These are phyloP conservation scores for Atopsyche davidsoni DNA, from an alignment of 1,140 invertebrate genomes.

Conservation along the genomic window DNA sequence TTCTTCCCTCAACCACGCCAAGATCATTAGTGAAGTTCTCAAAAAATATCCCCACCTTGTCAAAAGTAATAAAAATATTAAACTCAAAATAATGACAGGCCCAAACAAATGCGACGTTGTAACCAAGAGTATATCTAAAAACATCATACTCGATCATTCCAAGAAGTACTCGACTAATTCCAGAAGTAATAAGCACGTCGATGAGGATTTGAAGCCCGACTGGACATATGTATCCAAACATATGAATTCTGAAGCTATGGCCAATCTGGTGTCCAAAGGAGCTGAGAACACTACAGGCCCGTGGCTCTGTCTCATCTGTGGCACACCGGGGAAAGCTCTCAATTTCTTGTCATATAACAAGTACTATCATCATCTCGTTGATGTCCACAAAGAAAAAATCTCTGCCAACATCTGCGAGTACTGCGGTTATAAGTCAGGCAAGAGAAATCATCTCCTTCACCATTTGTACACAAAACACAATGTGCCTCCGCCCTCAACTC, in stretches of 20 bases:
- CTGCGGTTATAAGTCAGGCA: slow-evolving; percentile 71
- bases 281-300: slow-evolving; percentile 56
- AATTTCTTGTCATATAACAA: slow-evolving; percentile 70
- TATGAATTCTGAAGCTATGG: slow-evolving; percentile 43
- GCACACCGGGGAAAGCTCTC: slow-evolving; percentile 55
- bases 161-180: slow-evolving; percentile 42
- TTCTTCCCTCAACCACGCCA: slow-evolving; percentile 67
- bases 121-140: slow-evolving; percentile 31
- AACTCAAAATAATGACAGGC: slow-evolving; percentile 68
- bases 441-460: slow-evolving; percentile 70
- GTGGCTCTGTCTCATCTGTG: slow-evolving; percentile 63
- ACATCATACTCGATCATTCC: slow-evolving; percentile 7
- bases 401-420: slow-evolving; percentile 75
- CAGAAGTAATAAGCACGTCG: slow-evolving; percentile 28
- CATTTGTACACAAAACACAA: slow-evolving; percentile 77
- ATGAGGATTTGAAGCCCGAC: slow-evolving; percentile 27
- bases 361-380: slow-evolving; percentile 73
- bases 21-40: slow-evolving; percentile 78
- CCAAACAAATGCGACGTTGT: slow-evolving; percentile 39
- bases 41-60: slow-evolving; percentile 84
- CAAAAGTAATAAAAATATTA: slow-evolving; percentile 80
- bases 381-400: slow-evolving; percentile 74
- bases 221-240: slow-evolving; percentile 44
- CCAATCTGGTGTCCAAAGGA: slow-evolving; percentile 45
- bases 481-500: slow-evolving; percentile 60